Evolutionary conservation across 1,140 invertebrate species (phyloP).

Genomic region (Cydia splendana): DNA sequence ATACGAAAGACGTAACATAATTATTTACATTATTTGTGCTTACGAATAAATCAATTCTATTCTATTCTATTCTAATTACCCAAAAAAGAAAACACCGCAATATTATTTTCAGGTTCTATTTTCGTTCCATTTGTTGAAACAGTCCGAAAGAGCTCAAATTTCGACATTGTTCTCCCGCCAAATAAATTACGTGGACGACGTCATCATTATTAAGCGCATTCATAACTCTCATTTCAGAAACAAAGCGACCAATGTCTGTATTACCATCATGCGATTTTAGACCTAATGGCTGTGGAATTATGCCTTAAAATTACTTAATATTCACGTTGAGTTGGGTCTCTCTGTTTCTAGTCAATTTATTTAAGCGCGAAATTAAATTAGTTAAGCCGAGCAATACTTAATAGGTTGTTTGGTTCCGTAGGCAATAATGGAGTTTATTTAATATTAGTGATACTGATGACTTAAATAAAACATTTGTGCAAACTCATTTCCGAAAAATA

Average conservation of each 20-base stretch:
- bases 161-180: slow-evolving; percentile 2
- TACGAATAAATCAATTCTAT: no score
- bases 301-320: neutral
- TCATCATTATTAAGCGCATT: slow-evolving; percentile 26
- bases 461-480: neutral
- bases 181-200: slow-evolving; percentile 23
- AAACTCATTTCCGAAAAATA: no score
- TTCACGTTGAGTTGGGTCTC: neutral
- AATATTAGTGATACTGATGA: neutral
- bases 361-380: slow-evolving; percentile 17
- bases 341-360: neutral
- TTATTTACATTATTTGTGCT: no score
- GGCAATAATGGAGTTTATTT: neutral
- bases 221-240: neutral
- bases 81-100: neutral
- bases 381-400: neutral
- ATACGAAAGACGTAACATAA: neutral
- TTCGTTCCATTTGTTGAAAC: slow-evolving; percentile 19
- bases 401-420: slow-evolving; percentile 9
- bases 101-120: neutral
- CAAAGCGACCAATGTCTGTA: neutral
- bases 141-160: neutral
- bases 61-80: no score
- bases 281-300: neutral
- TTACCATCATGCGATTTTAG: neutral